Evolutionary conservation across 1,140 invertebrate genomes (phyloP), one percentile per base, ranked within the genome.

Genomic region (Chionoecetes opilio): DNA sequence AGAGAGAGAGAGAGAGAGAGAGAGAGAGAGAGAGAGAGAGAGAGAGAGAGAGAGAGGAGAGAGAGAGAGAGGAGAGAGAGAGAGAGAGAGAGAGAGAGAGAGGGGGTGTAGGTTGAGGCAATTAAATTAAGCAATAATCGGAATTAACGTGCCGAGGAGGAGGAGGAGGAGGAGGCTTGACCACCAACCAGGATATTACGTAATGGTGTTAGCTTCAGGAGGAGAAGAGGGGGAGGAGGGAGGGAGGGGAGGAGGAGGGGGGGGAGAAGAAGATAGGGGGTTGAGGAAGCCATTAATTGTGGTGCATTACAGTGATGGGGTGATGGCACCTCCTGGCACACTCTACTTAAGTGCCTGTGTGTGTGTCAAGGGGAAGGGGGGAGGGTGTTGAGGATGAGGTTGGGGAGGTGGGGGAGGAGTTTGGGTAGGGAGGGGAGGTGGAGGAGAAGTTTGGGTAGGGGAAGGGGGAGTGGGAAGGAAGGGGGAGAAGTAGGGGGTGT

Each of bases 21-120:
- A 53, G 46, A 53, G 46, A 53, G 46, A 75, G 63, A 75, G 63
- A 75, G 63, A 75, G 63, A 75, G 63, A 75, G 63, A 75, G 63
- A 75, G 63, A 75, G 63, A 75, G 53, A 75, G 53, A 75, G 53
- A 75, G 53, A 75, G 53, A 75, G 53, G 21, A 26, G 53, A 21
- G 53, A 75, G 53, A 75, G 53, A 75, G 53, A 75, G 53, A 75
- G 53, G 53, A 75, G 53, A 75, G 53, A 75, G 53, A 75, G 53
- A 75, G 63, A 75, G 63, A 75, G 63, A 75, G 63, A 75, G 63
- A n/a, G n/a, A 75, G 63, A 75, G 63, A 75, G 63, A 75, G 63
- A 75, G 63, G n/a, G 63, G 21, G n/a, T n/a, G n/a, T 21, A n/a
- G 63, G n/a, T n/a, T 75, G n/a, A 75, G 26, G 63, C 21, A 75